Percentiles rank a stretch among this genome's conserved stretches.
Conservation (phyloP, 2,888 invertebrate species). For the Melanophora roralis region DNA sequence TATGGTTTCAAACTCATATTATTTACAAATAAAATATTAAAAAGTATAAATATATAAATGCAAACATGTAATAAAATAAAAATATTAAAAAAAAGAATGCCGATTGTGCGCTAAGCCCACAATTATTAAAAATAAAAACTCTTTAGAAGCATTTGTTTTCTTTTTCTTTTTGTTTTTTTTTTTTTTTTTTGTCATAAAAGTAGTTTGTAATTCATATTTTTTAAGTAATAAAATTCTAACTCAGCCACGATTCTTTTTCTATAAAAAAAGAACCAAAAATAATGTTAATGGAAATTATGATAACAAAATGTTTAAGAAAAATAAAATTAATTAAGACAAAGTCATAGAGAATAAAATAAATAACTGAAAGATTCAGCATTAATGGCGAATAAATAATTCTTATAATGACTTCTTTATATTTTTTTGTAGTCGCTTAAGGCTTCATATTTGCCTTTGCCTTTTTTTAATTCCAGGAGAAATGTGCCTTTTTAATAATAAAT, state of each 20-base stretch:
- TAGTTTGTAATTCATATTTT: neutral
- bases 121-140: slow-evolving; percentile 45
- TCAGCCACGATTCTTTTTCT: slow-evolving; percentile 3
- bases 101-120: slow-evolving; percentile 60
- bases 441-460: neutral
- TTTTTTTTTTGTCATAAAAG: slow-evolving; percentile 4
- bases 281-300: neutral
- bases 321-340: neutral
- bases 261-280: neutral
- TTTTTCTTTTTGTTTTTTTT: neutral
- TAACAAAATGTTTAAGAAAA: neutral
- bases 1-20: slow-evolving; percentile 52
- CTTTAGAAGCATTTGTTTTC: slow-evolving; percentile 1
- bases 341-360: neutral
- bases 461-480: neutral
- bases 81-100: slow-evolving; percentile 31
- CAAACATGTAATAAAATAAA: neutral
- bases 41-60: slow-evolving; percentile 38
- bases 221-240: neutral
- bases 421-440: neutral
- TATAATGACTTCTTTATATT: neutral
- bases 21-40: slow-evolving; percentile 58
- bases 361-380: slow-evolving; percentile 36
- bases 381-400: slow-evolving; percentile 53
- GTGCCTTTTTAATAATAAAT: slow-evolving; percentile 11